phyloP scores from a whole-genome alignment of 2,113 vertebrate species.

The Pseudorasbora parva region DNA sequence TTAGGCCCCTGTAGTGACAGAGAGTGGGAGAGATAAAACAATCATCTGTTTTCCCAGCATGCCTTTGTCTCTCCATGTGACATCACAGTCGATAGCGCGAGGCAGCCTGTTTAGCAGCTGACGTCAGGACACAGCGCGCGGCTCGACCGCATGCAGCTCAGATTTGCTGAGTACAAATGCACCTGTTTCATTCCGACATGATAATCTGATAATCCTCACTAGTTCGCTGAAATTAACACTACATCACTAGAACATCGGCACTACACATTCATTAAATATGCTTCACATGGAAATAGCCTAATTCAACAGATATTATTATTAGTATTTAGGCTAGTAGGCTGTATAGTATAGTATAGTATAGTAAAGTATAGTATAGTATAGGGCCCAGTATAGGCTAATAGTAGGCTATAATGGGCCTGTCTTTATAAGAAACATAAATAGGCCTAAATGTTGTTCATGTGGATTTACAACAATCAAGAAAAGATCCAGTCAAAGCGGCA shows the following conservation, averaged over 20 bases:
- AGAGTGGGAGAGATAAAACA: background rate
- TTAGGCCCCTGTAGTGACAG: background rate
- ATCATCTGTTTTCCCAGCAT: constrained; percentile 36
- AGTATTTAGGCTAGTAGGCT: background rate
- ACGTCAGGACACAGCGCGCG: constrained; percentile 43
- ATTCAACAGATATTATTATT: background rate
- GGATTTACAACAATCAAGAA: background rate
- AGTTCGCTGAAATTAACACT: constrained; percentile 1
- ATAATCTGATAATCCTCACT: constrained; percentile 39
- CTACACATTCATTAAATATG: background rate
- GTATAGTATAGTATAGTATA: background rate
- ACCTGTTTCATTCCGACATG: constrained; percentile 46
- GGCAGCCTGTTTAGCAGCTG: constrained; percentile 33
- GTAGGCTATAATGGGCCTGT: background rate
- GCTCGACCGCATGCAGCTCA: background rate
- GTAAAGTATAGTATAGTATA: background rate
- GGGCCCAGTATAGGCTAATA: too few relatives aligned
- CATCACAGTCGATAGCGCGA: constrained; percentile 32
- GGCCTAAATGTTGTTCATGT: background rate
- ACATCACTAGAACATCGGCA: background rate
- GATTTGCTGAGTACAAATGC: constrained; percentile 41
- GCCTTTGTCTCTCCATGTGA: constrained; percentile 37
- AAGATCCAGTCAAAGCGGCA: too few relatives aligned
- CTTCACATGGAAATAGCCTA: background rate
- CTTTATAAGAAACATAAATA: background rate